phyloP scores from a whole-genome alignment of 2,797 vertebrate species.

The Naso thynnoides region DNA sequence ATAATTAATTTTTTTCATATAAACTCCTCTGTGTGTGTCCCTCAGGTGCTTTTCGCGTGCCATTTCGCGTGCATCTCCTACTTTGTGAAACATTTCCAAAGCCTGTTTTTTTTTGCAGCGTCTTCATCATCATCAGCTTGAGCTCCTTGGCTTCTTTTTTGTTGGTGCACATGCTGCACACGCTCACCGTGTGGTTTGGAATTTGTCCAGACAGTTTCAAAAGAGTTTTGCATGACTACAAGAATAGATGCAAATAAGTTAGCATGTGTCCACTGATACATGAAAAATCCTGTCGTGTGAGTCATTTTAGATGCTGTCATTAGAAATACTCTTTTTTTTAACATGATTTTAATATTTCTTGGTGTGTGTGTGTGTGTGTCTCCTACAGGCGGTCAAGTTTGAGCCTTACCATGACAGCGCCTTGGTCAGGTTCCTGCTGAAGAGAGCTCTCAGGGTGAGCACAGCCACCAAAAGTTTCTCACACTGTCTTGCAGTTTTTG shows the following conservation, averaged over 20 bases:
- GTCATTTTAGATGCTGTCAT: background rate
- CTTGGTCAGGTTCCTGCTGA: conserved; percentile 94
- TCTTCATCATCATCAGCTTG: background rate
- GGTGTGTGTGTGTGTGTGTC: conserved; percentile 27
- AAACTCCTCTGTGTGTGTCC: background rate
- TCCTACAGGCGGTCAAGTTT: conserved; percentile 94
- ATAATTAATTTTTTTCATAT: background rate
- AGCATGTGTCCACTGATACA: background rate
- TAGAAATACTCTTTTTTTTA: background rate
- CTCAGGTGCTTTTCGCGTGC: background rate
- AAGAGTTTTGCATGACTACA: background rate
- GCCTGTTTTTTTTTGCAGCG: background rate
- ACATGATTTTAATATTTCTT: too few relatives aligned
- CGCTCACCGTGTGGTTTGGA: background rate
- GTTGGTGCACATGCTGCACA: background rate
- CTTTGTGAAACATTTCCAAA: background rate
- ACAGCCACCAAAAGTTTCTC: background rate
- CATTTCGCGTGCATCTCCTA: background rate
- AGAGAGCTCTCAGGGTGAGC: conserved; percentile 94
- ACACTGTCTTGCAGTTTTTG: background rate
- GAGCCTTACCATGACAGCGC: conserved; percentile 98
- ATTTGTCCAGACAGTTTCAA: background rate
- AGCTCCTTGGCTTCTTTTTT: background rate
- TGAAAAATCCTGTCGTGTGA: background rate
- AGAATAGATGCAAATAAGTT: background rate